Base-by-base conservation (phyloP, 2,797 vertebrate genomes). In the Brachyalestes nurse region DNA sequence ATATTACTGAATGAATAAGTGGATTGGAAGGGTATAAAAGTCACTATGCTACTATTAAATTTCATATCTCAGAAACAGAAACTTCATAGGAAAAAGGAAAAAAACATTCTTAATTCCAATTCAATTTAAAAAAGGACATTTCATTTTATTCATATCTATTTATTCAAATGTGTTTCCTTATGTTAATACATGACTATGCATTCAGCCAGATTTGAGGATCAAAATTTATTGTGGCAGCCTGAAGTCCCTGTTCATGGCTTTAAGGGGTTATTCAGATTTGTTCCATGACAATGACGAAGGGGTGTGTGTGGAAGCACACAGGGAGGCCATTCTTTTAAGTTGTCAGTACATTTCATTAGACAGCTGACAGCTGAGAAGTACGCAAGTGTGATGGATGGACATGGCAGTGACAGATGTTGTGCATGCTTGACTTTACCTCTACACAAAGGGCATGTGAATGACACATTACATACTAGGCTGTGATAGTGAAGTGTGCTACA, bases 301-400 rank as follows among this genome's bases (percentile, higher is more conserved):
- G 76, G 47, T 66, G n/a, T 53, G 13, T 75, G 80, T 57, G 69
- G 49, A 57, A 74, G 45, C 69, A 79, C 72, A 67, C 13, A 69
- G 78, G 88, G 55, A 86, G 76, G 72, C 84, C 82, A 90, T 92
- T 88, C 86, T 89, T 89, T 89, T 81, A 86, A 86, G 83, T 80
- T 82, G 85, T 86, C 87, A 83, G 89, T 81, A 88, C 87, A 88
- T 92, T 91, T 92, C 82, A 92, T 90, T 88, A 91, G 79, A 90
- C 10, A 47, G 79, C 81, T 72, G 79, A 79, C 82, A 86, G 77
- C 79, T 74, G 86, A 85, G 83, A 84, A 91, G 82, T 23, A 66
- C 75, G 62, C 60, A 34, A 64, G 72, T 83, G 86, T 85, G 83
- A 91, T 89, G 86, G 82, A 82, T 47, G 7, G 83, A 77, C 74